Base-by-base conservation (phyloP, 2,888 invertebrate species). In the Eupithecia dodoneata region DNA sequence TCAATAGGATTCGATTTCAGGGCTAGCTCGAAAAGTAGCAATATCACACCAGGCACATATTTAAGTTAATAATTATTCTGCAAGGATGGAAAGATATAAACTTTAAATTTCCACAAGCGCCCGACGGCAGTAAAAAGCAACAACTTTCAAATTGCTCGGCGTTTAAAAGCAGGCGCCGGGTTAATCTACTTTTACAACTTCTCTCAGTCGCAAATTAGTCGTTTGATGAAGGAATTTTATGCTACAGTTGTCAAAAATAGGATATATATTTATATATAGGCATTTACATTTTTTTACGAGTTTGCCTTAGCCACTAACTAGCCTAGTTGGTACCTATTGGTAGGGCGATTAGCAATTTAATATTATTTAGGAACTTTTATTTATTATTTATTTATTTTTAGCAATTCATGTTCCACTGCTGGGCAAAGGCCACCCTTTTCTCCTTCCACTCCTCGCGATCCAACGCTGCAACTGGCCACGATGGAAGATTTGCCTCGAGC, bases 91-190 rank as follows among this genome's bases (percentile, higher is more conserved):
- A 71, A 73, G 65, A 30, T 67, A 44, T 41, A 73, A 80, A 76
- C 69, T 82, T 72, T 42, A 76, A 82, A 72, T 79, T 80, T 79
- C 74, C 76, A 81, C 45, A 75, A 84, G 81, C 86, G 86, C 87
- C 88, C 87, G 81, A 73, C 81, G 72, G 80, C 80, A 87, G 77
- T 84, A 78, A 81, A 83, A 75, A 76, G 84, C 87, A 86, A 81
- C 76, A 81, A 85, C 83, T 85, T 83, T 83, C 75, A 79, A 83
- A 84, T 83, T 80, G 72, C 80, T 74, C 69, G 76, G 71, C 73
- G 76, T 75, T 79, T 80, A 79, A 72, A 73, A 76, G 73, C 79
- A 85, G 86, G 87, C 83, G 83, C 82, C 76, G 79, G 76, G 75
- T 83, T 79, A 84, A 84, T 79, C 73, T 72, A 80, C 81, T 86